These are phyloP conservation scores for Anthonomus grandis DNA, from an alignment of 1,140 invertebrate genomes.

Conservation along the genomic window DNA sequence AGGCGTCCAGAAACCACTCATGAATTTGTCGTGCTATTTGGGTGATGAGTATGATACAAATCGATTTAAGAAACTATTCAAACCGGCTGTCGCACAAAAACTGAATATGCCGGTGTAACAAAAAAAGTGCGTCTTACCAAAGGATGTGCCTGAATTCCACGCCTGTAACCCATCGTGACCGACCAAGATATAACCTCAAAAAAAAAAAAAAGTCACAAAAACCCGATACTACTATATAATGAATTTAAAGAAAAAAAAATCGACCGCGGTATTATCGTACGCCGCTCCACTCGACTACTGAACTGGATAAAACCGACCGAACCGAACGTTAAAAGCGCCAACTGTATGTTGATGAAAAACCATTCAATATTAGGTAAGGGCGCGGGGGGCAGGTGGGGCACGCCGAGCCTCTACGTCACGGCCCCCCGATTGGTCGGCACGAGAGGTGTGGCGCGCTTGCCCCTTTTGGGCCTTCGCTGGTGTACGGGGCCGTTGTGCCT, in stretches of 20 bases:
- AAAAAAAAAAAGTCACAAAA: neutral
- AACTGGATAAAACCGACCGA: neutral
- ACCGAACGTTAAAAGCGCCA: conserved; percentile 1
- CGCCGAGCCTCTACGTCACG: conserved; percentile 8
- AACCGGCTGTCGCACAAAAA: too few species aligned
- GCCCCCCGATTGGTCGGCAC: conserved; percentile 15
- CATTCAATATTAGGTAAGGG: conserved; percentile 22
- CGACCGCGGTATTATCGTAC: too few species aligned
- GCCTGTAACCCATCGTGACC: conserved; percentile 26
- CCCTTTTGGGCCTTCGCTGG: conserved; percentile 11
- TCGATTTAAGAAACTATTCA: too few species aligned
- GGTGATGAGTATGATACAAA: too few species aligned
- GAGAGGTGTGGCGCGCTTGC: conserved; percentile 30
- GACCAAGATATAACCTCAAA: conserved; percentile 1
- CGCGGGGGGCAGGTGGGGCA: conserved; percentile 6
- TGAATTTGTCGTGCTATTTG: too few species aligned
- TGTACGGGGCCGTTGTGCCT: conserved; percentile 14
- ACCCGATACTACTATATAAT: neutral
- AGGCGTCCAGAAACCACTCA: too few species aligned
- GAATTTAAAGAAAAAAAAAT: neutral
- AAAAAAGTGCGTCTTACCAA: conserved; percentile 17
- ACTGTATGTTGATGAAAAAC: too few species aligned
- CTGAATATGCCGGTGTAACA: too few species aligned
- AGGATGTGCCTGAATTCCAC: conserved; percentile 25
- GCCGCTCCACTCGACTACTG: too few species aligned